phyloP scores from a whole-genome alignment of 2,888 invertebrate species.

The Brenthis hecate region DNA sequence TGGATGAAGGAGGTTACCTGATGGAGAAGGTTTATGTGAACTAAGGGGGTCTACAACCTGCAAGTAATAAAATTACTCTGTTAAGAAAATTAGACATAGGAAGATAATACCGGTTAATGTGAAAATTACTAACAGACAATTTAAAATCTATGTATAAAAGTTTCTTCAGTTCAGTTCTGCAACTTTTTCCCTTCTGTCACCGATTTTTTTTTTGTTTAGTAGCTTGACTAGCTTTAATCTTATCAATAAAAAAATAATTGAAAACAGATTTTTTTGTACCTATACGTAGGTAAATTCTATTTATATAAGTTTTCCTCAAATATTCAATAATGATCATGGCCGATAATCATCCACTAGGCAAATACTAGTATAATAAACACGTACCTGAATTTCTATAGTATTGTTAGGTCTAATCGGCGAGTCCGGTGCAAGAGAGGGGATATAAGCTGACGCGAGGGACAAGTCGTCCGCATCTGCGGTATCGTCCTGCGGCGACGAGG shows the following conservation, averaged over 20 bases:
- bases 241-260: too few species aligned
- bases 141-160: too few species aligned
- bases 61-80: slow-evolving; percentile 32
- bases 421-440: slow-evolving; percentile 83
- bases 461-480: slow-evolving; percentile 87
- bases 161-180: too few species aligned
- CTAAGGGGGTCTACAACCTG: slow-evolving; percentile 86
- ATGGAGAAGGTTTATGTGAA: slow-evolving; percentile 83
- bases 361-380: neutral
- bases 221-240: too few species aligned
- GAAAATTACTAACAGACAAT: too few species aligned
- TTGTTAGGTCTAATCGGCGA: slow-evolving; percentile 82
- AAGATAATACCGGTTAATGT: neutral
- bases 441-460: slow-evolving; percentile 85
- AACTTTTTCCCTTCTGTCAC: too few species aligned
- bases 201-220: too few species aligned
- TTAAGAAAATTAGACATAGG: slow-evolving; percentile 6
- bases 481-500: slow-evolving; percentile 89
- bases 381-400: slow-evolving; percentile 75
- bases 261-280: too few species aligned
- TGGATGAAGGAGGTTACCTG: slow-evolving; percentile 85
- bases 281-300: too few species aligned
- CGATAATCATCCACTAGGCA: too few species aligned
- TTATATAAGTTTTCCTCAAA: too few species aligned
- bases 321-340: too few species aligned